Base-by-base conservation (phyloP, 2,113 vertebrate genomes). In the Atherinomorus stipes region DNA sequence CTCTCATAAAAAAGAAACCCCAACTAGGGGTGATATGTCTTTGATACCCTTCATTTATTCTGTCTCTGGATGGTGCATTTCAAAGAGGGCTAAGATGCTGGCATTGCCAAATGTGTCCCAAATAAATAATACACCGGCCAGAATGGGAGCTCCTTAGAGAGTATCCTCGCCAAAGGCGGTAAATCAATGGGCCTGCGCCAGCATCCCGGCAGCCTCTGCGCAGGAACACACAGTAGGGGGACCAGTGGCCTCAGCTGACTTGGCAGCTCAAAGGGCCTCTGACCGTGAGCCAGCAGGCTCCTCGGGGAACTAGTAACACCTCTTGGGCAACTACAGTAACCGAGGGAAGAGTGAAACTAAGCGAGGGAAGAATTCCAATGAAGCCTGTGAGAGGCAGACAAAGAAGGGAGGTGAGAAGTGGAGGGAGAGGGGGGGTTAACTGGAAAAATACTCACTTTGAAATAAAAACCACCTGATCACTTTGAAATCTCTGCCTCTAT, bases 91-190 rank as follows among this genome's bases (percentile, higher is more conserved):
- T 86, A 87, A 90, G 83, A 85, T 74, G 86, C 60, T 73, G 1
- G 40, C 68, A 22, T 85, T 90, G 91, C 93, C 91, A 93, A 93
- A 93, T 90, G 86, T 73, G 85, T 83, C 88, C 80, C 86, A 90
- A 92, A 92, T 88, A 93, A 91, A 94, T 87, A 81, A 90, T 87
- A 89, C 80, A 80, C 81, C 70, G 74, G 86, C 85, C 88, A 91
- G 89, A 84, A 85, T 81, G 70, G 80, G 71, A 61, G 83, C 85
- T 90, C 91, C 89, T 89, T 80, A 74, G 86, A 90, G 86, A 86
- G 57, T 49, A 78, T 83, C 72, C 85, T 85, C 70, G 89, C 89
- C 90, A 89, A 91, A 89, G 89, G 90, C 90, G 83, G 81, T 90
- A 92, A 92, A 92, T 91, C 88, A 90, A 81, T 85, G 78, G 84